Conservation (phyloP, 2,888 invertebrate genomes). For the Catocala sponsa region DNA sequence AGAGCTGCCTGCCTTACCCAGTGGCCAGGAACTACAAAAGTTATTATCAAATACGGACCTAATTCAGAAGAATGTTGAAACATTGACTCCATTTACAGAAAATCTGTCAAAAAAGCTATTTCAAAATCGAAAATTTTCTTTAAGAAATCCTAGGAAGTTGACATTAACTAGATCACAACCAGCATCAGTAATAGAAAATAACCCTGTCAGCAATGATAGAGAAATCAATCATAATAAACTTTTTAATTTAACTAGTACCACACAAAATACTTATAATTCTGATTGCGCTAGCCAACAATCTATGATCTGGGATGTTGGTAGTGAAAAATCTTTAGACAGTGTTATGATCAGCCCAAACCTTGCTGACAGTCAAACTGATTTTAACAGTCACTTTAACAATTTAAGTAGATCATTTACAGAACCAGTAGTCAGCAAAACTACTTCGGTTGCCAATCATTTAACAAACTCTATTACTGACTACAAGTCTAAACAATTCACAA, state of each 20-base stretch:
- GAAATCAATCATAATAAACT: slow-evolving; percentile 9
- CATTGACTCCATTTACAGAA: slow-evolving; percentile 73
- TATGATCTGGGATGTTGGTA: neutral
- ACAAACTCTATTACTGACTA: slow-evolving; percentile 22
- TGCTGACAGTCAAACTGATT: neutral
- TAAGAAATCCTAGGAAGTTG: slow-evolving; percentile 93
- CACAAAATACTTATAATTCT: neutral
- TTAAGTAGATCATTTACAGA: slow-evolving; percentile 19
- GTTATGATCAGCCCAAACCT: neutral
- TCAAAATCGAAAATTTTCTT: slow-evolving; percentile 90
- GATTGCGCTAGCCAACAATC: neutral
- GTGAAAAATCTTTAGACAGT: neutral
- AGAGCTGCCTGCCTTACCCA: slow-evolving; percentile 72
- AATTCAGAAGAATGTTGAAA: slow-evolving; percentile 38
- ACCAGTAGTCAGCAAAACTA: slow-evolving; percentile 20
- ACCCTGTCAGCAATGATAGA: slow-evolving; percentile 22
- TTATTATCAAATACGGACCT: slow-evolving; percentile 77
- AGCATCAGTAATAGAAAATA: slow-evolving; percentile 40
- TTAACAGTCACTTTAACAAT: neutral
- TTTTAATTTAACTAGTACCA: neutral
- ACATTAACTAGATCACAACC: slow-evolving; percentile 57
- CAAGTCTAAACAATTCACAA: slow-evolving; percentile 47
- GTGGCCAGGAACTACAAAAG: slow-evolving; percentile 74
- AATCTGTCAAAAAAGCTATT: slow-evolving; percentile 91
- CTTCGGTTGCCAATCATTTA: slow-evolving; percentile 25